Conservation (phyloP, 2,888 invertebrate species). For the Scaptomyza polygonia region DNA sequence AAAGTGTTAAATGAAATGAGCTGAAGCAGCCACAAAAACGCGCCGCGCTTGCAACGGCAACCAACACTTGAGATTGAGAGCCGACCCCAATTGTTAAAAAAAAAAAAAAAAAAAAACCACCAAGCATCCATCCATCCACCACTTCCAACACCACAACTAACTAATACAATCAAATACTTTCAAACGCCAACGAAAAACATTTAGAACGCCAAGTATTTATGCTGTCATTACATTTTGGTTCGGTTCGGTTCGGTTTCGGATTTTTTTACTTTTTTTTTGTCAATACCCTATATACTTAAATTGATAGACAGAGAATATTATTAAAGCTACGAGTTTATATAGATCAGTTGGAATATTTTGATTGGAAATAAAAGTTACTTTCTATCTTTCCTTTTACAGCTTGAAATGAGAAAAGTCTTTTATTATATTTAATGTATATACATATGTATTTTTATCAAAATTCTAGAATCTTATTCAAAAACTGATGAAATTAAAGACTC, state of each 20-base stretch:
- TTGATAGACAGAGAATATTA: not conserved
- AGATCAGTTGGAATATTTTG: too few species aligned
- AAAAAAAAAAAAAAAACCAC: constrained; percentile 58
- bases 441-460: too few species aligned
- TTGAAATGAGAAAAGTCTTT: too few species aligned
- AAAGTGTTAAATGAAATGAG: constrained; percentile 80
- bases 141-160: constrained; percentile 34
- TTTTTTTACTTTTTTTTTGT: constrained; percentile 1
- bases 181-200: constrained; percentile 34
- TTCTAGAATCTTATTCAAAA: too few species aligned
- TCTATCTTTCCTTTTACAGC: too few species aligned
- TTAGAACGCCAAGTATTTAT: constrained; percentile 70
- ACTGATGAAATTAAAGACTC: too few species aligned
- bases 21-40: constrained; percentile 68
- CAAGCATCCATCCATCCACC: constrained; percentile 54
- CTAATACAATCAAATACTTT: constrained; percentile 15
- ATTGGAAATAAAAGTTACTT: too few species aligned
- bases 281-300: constrained; percentile 39
- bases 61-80: constrained; percentile 71
- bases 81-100: constrained; percentile 67
- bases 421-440: too few species aligned
- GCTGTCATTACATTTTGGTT: constrained; percentile 72
- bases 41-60: constrained; percentile 41
- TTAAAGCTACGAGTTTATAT: too few species aligned
- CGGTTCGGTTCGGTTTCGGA: constrained; percentile 42